Percentiles rank a stretch among this genome's conserved stretches.
phyloP scores from a whole-genome alignment of 1,140 invertebrate genomes.

The Drosophila erecta region DNA sequence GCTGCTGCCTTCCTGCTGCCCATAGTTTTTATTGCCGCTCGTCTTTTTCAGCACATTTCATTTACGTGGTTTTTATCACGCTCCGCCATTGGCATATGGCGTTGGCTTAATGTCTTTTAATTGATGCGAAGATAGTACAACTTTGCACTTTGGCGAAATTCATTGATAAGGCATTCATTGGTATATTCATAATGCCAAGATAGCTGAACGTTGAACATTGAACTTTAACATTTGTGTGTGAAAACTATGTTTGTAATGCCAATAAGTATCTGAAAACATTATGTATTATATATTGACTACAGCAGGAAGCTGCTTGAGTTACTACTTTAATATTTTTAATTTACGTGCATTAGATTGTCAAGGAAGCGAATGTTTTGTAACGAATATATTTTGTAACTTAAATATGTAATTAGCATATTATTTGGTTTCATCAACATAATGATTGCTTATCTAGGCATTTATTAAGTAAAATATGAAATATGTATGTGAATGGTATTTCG shows the following conservation, averaged over 20 bases:
- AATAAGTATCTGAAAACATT: no score
- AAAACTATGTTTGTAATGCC: no score
- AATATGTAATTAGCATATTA: no score
- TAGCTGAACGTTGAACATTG: no score
- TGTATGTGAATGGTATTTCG: not conserved
- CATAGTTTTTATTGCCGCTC: constrained; percentile 22
- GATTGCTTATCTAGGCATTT: not conserved
- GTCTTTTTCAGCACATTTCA: constrained; percentile 18
- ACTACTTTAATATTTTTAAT: not conserved
- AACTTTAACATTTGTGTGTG: not conserved
- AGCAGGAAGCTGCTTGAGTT: no score
- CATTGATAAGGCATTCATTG: not conserved
- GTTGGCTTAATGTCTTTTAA: constrained; percentile 59
- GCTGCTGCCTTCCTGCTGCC: constrained; percentile 15
- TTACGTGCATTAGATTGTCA: not conserved
- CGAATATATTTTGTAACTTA: no score
- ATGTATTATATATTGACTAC: no score
- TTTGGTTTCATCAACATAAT: no score
- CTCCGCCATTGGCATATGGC: constrained; percentile 30
- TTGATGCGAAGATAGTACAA: constrained; percentile 45
- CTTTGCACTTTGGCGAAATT: not conserved
- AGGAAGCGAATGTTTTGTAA: not conserved
- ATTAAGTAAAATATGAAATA: not conserved
- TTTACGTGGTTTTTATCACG: constrained; percentile 66
- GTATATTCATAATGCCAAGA: no score